phyloP scores from a whole-genome alignment of 2,797 vertebrate genomes.

The Lemur catta region DNA sequence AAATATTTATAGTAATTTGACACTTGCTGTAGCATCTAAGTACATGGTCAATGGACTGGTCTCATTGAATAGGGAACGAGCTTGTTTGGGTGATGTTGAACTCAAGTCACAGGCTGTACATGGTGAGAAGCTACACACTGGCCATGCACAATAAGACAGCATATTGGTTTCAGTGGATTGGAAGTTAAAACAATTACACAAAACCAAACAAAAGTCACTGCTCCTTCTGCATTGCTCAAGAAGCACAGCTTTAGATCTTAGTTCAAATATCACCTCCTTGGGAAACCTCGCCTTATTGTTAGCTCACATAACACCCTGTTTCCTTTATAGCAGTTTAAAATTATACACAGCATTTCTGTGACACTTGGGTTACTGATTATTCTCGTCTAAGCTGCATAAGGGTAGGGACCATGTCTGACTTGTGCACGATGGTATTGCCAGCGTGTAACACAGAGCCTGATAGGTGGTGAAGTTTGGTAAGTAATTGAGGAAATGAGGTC shows the following conservation, averaged over 20 bases:
- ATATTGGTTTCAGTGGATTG: not conserved
- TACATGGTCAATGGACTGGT: not conserved
- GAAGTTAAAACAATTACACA: not conserved
- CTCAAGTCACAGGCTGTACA: not conserved
- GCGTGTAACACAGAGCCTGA: not conserved
- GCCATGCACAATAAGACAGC: not conserved
- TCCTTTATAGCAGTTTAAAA: not conserved
- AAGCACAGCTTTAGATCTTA: not conserved
- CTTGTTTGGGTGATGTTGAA: not conserved
- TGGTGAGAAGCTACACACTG: not conserved
- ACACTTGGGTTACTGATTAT: not conserved
- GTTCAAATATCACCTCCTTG: not conserved
- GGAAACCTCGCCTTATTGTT: not conserved
- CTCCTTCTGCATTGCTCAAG: not conserved
- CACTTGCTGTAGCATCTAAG: not conserved
- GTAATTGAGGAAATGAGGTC: not conserved
- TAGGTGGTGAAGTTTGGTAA: not conserved
- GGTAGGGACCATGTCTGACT: not conserved
- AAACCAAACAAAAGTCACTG: not conserved
- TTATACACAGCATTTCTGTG: rapidly evolving
- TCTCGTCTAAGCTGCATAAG: not conserved
- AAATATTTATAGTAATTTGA: not conserved
- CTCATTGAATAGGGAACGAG: not conserved
- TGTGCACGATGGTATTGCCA: not conserved
- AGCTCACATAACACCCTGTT: not conserved